Percentiles rank a stretch among this genome's conserved stretches.
Conservation (phyloP, 2,888 invertebrate species). For the Callyntrura sp. region DNA sequence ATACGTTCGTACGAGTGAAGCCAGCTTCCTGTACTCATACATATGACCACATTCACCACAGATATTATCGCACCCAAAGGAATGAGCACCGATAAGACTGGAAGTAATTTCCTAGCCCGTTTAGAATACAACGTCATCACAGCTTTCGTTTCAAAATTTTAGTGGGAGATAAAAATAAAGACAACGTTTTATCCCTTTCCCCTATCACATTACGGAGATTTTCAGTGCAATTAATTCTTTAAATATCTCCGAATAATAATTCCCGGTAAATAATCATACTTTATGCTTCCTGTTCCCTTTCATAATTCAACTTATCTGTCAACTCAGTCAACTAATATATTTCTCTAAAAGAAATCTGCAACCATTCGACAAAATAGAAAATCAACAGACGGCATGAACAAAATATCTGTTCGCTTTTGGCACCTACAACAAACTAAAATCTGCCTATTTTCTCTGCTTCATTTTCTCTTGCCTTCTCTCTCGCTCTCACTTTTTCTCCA, state of each 20-base stretch:
- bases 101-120: conserved; percentile 81
- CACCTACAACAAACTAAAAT: conserved; percentile 25
- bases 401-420: neutral
- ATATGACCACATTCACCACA: conserved; percentile 90
- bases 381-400: neutral
- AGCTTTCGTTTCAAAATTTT: conserved; percentile 15
- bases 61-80: conserved; percentile 86
- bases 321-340: too few species aligned
- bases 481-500: too few species aligned
- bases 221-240: too few species aligned
- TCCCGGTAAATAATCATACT: neutral
- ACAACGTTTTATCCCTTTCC: neutral
- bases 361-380: neutral
- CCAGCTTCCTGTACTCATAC: conserved; percentile 94
- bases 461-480: conserved; percentile 19
- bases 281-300: neutral
- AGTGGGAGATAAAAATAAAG: neutral
- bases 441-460: neutral
- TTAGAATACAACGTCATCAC: conserved; percentile 80
- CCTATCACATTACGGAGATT: conserved; percentile 14
- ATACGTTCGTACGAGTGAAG: conserved; percentile 94
- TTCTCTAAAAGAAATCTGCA: neutral
- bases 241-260: neutral
- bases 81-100: conserved; percentile 79
- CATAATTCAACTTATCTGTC: too few species aligned